These are phyloP conservation scores for Brienomyrus longianalis DNA, from an alignment of 2,113 vertebrate species.

Conservation along the genomic window DNA sequence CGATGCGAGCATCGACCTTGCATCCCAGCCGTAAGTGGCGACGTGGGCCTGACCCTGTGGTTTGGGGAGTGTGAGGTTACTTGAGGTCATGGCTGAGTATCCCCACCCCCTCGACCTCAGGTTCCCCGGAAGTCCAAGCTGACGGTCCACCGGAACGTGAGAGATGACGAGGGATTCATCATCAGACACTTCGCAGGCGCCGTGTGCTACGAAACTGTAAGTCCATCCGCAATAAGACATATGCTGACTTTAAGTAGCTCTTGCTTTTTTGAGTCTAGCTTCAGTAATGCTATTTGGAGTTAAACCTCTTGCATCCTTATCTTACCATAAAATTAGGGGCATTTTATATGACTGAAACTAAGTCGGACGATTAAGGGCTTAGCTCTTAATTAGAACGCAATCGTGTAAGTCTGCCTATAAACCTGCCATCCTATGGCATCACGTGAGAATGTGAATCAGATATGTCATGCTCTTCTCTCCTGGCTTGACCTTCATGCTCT, in stretches of 20 bases:
- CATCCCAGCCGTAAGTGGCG: background rate
- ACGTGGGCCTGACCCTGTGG: background rate
- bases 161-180: constrained; percentile 95
- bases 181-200: constrained; percentile 94
- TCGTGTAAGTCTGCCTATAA: background rate
- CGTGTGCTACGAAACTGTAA: constrained; percentile 96
- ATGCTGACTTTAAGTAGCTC: background rate
- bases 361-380: background rate
- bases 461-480: background rate
- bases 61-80: background rate
- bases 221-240: background rate
- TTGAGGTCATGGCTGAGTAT: background rate
- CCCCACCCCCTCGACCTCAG: constrained; percentile 46
- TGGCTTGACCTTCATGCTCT: background rate
- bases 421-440: background rate
- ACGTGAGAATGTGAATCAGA: background rate
- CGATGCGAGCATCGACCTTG: background rate
- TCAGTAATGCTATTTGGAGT: background rate
- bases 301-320: background rate
- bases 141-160: constrained; percentile 84
- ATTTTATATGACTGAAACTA: background rate
- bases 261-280: background rate
- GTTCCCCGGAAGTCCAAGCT: constrained; percentile 95
- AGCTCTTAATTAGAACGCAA: background rate
- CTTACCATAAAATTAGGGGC: background rate